These are phyloP conservation scores for Spizaetus ornatus DNA, from an alignment of 2,113 vertebrate genomes.

Conservation along the genomic window DNA sequence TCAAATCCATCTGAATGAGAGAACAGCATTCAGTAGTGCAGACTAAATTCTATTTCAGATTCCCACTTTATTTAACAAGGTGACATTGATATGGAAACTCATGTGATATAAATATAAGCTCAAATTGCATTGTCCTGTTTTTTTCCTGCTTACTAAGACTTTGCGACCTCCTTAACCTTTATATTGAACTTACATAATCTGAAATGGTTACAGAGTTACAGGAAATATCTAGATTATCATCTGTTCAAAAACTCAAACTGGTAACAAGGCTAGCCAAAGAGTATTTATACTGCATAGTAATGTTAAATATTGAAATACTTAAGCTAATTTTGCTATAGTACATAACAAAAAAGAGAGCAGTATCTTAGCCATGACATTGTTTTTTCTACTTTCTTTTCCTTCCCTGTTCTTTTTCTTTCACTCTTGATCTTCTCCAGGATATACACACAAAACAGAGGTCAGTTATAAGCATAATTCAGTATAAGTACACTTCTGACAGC, in stretches of 20 bases:
- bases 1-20: not conserved
- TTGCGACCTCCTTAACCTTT: slow-evolving; percentile 4
- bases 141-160: not conserved
- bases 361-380: not conserved
- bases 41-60: not conserved
- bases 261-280: not conserved
- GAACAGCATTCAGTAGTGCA: not conserved
- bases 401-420: not conserved
- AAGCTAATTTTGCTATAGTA: not conserved
- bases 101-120: not conserved
- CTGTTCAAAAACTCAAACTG: not conserved
- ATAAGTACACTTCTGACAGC: not conserved
- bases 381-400: not conserved
- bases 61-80: not conserved
- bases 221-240: not conserved
- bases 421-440: not conserved
- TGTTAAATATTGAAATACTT: slow-evolving; percentile 16
- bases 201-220: not conserved
- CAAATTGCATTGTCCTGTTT: not conserved
- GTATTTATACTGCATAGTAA: not conserved
- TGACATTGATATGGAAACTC: not conserved
- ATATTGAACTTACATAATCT: not conserved
- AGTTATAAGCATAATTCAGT: not conserved
- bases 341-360: too few species aligned
- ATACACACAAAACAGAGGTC: not conserved